These are phyloP conservation scores for Heliconius himera DNA, from an alignment of 1,140 invertebrate genomes.

Conservation along the genomic window DNA sequence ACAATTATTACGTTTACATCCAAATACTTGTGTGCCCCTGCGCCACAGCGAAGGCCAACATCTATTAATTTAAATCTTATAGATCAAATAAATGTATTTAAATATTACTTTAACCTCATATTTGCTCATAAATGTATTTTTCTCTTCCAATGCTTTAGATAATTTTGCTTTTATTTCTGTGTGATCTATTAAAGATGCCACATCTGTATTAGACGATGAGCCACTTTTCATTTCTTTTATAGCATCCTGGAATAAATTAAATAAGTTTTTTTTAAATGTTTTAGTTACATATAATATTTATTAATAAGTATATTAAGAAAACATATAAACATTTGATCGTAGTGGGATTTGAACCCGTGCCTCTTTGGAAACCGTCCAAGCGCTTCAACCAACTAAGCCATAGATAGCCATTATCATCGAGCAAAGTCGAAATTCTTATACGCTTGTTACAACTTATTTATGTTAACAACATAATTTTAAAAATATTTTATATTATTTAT, in stretches of 20 bases:
- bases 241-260: slow-evolving; percentile 57
- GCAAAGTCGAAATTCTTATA: too few species aligned
- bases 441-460: too few species aligned
- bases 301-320: too few species aligned
- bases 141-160: slow-evolving; percentile 69
- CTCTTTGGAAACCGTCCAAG: too few species aligned
- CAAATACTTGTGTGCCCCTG: background rate
- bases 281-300: too few species aligned
- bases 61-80: too few species aligned
- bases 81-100: background rate
- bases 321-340: too few species aligned
- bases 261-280: background rate
- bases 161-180: slow-evolving; percentile 74
- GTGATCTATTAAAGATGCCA: slow-evolving; percentile 66
- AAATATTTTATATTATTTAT: too few species aligned
- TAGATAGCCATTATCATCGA: too few species aligned
- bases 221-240: slow-evolving; percentile 67
- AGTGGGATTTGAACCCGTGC: too few species aligned
- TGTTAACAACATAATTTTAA: too few species aligned
- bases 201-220: slow-evolving; percentile 54
- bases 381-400: too few species aligned
- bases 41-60: background rate
- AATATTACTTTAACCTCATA: slow-evolving; percentile 60
- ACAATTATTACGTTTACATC: background rate
- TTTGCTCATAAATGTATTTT: slow-evolving; percentile 57